Percentiles rank a stretch among this genome's conserved stretches.
These are phyloP conservation scores for Manduca sexta DNA, from an alignment of 1,140 invertebrate genomes.

Conservation along the genomic window DNA sequence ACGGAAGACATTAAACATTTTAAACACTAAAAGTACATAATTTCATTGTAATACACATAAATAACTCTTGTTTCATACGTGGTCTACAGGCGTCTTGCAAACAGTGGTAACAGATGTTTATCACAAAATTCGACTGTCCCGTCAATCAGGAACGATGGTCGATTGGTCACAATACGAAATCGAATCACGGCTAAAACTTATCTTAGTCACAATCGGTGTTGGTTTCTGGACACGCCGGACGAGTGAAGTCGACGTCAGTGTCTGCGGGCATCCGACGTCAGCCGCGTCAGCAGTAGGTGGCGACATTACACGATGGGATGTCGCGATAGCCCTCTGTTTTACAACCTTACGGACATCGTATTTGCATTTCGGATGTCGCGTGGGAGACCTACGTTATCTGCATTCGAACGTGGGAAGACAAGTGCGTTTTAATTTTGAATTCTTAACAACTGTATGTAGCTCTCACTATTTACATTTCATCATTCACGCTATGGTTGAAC, in stretches of 20 bases:
- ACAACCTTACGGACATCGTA: conserved; percentile 40
- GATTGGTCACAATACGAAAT: conserved; percentile 38
- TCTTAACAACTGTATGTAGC: no score
- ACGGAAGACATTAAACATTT: no score
- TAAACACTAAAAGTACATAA: no score
- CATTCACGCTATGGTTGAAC: no score
- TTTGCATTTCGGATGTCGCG: conserved; percentile 52
- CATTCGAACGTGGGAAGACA: conserved; percentile 8
- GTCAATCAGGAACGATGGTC: conserved; percentile 23
- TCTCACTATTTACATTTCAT: no score
- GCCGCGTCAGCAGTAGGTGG: conserved; percentile 31
- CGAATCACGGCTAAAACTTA: conserved; percentile 34
- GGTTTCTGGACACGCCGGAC: conserved; percentile 22
- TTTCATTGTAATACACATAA: no score
- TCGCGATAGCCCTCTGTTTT: conserved; percentile 42
- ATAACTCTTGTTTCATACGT: no score
- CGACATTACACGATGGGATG: conserved; percentile 34
- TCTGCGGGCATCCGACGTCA: conserved; percentile 25
- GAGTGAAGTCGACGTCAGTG: conserved; percentile 27
- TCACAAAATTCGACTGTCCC: conserved; percentile 35
- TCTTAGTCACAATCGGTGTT: conserved; percentile 47
- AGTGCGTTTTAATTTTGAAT: conserved; percentile 6
- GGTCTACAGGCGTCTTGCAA: no score
- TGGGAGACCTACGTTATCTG: conserved; percentile 39
- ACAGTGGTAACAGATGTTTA: conserved; percentile 2